phyloP scores from a whole-genome alignment of 1,140 invertebrate genomes.

The Zaprionus camerounensis region DNA sequence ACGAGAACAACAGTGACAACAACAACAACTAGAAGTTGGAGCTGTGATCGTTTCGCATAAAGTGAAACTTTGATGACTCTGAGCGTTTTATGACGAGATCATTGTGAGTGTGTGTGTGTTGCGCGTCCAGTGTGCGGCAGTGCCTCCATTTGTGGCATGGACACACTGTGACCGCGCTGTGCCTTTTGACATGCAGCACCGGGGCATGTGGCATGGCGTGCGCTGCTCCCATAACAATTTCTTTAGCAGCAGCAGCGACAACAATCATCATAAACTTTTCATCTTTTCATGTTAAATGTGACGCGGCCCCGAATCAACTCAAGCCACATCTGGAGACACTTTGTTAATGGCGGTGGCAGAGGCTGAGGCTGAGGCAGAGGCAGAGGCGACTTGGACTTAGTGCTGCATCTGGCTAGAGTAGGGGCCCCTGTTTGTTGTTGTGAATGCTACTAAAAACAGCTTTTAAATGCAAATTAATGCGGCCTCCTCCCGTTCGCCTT shows the following conservation, averaged over 20 bases:
- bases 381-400: not conserved
- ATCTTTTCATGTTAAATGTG: conserved; percentile 82
- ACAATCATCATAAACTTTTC: conserved; percentile 82
- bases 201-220: conserved; percentile 54
- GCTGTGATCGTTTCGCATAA: conserved; percentile 73
- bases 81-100: conserved; percentile 82
- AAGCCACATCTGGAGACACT: conserved; percentile 79
- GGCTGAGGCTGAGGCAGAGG: conserved; percentile 6
- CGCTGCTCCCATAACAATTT: conserved; percentile 76
- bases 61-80: conserved; percentile 81
- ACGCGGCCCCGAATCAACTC: conserved; percentile 57
- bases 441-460: conserved; percentile 81
- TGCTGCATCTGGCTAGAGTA: conserved; percentile 18
- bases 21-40: conserved; percentile 21
- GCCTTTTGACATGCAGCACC: conserved; percentile 66
- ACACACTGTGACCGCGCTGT: conserved; percentile 50
- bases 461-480: conserved; percentile 83
- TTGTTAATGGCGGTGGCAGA: conserved; percentile 67
- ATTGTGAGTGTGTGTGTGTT: conserved; percentile 34
- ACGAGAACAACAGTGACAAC: conserved; percentile 20
- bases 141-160: conserved; percentile 36
- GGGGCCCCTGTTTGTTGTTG: conserved; percentile 69
- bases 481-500: conserved; percentile 32
- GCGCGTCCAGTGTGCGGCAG: not conserved
- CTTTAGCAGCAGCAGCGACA: conserved; percentile 45